phyloP scores from a whole-genome alignment of 1,140 invertebrate genomes.

The Schlechtendalia chinensis region DNA sequence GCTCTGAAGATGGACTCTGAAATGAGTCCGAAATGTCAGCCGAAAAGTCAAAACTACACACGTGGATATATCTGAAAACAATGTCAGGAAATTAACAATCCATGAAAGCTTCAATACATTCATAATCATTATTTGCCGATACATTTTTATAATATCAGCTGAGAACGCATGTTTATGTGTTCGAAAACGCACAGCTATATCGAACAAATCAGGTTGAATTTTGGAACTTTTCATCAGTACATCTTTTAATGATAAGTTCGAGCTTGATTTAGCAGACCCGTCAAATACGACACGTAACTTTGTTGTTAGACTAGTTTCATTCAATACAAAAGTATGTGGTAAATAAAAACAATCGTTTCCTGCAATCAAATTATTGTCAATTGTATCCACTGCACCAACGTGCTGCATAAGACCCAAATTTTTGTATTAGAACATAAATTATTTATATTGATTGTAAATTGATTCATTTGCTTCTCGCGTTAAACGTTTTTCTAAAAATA shows the following conservation, averaged over 20 bases:
- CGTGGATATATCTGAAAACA: slow-evolving; percentile 45
- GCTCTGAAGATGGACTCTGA: too few species aligned
- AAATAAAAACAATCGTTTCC: slow-evolving; percentile 23
- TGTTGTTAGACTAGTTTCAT: slow-evolving; percentile 46
- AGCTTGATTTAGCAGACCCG: slow-evolving; percentile 45
- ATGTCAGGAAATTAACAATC: too few species aligned
- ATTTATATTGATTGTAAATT: slow-evolving; percentile 31
- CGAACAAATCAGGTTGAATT: slow-evolving; percentile 51
- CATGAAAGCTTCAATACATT: too few species aligned
- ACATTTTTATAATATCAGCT: slow-evolving; percentile 53
- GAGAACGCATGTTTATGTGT: slow-evolving; percentile 51
- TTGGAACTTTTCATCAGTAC: slow-evolving; percentile 46
- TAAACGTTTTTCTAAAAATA: slow-evolving; percentile 20
- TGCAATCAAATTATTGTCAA: neutral
- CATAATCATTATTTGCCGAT: slow-evolving; percentile 50
- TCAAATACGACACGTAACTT: slow-evolving; percentile 52
- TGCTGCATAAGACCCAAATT: slow-evolving; percentile 35
- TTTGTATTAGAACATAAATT: slow-evolving; percentile 38
- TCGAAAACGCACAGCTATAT: slow-evolving; percentile 51
- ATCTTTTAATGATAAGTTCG: slow-evolving; percentile 51
- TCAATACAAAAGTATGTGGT: slow-evolving; percentile 51
- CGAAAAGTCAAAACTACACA: too few species aligned
- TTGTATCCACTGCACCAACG: too few species aligned
- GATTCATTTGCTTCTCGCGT: neutral
- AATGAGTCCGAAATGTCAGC: too few species aligned